Evolutionary conservation across 2,797 vertebrate genomes (phyloP).

Genomic region (Synaphobranchus kaupii): DNA sequence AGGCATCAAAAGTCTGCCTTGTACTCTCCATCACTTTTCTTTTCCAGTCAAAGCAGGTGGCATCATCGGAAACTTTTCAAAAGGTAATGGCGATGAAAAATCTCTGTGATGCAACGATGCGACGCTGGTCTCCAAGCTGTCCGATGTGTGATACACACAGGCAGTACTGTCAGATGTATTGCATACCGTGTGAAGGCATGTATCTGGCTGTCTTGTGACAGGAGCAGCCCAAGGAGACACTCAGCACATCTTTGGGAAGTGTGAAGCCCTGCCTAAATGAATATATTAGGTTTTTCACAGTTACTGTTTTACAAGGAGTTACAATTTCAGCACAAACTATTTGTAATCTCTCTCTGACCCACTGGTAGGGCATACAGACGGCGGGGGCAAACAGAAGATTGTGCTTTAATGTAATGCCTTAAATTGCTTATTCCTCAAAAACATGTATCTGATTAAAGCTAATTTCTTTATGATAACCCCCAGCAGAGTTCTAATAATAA

Average conservation of each 20-base stretch:
- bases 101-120: slow-evolving; percentile 4
- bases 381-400: background rate
- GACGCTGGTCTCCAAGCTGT: slow-evolving; percentile 8
- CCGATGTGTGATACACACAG: background rate
- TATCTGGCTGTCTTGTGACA: background rate
- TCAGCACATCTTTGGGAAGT: background rate
- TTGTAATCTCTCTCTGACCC: slow-evolving; percentile 7
- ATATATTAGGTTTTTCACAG: background rate
- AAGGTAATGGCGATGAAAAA: background rate
- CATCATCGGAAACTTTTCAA: slow-evolving; percentile 6
- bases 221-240: background rate
- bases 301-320: background rate
- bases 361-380: background rate
- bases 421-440: slow-evolving; percentile 18
- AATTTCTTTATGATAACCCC: slow-evolving; percentile 21
- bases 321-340: background rate
- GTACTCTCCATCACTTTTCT: background rate
- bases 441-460: slow-evolving; percentile 19
- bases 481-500: slow-evolving; percentile 7
- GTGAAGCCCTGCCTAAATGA: background rate
- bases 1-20: background rate
- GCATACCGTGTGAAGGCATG: slow-evolving; percentile 3
- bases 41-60: background rate
- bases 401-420: slow-evolving; percentile 8
- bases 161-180: background rate